Evolutionary conservation across 1,140 invertebrate genomes (phyloP), one percentile per base, ranked within the genome.

Genomic region (Bilobella aurantiaca): DNA sequence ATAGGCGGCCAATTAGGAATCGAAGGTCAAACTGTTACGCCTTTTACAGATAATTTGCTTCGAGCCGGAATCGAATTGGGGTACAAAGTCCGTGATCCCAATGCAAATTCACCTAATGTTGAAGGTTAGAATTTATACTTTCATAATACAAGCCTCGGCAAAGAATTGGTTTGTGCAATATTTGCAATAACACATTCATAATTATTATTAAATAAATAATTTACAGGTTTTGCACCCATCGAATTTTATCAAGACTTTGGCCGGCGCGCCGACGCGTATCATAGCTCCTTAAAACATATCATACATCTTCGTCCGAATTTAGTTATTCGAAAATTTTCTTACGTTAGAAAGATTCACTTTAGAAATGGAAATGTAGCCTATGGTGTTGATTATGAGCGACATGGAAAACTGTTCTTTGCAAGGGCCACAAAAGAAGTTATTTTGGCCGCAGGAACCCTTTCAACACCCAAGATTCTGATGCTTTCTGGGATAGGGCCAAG

Each of bases 401-500:
- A 70, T 34, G 69, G 69, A 23, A n/a, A 61, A 27, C 59, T 23
- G 21, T n/a, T 37, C 16, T 56, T 56, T 12, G 66, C 34, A 16
- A 67, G 66, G 47, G 66, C 66, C 16, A 67, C 1, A 0, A 67
- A 67, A 42, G 69, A 70, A 67, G 69, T 70, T 12, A 67, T 70
- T 58, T 32, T 70, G 5, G 63, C 58, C 57, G 69, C 69, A n/a
- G 69, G 69, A 21, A n/a, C 69, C n/a, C 58, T 70, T 34, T 62
- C 66, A 49, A 62, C 62, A 18, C 65, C 69, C 0, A 66, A 63
- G 47, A 64, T 70, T 59, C 56, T 70, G 0, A 67, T 70, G 65
- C 65, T 67, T 25, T 70, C 69, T 14, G 69, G 69, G 28, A 63
- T 70, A 14, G 69, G 69, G 27, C 69, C 69, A 12, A 64, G 63